A percentile compares a stretch with the other conserved stretches of the same genome.
Evolutionary conservation across 2,113 vertebrate genomes (phyloP).

Genomic region (Sigmodon hispidus): DNA sequence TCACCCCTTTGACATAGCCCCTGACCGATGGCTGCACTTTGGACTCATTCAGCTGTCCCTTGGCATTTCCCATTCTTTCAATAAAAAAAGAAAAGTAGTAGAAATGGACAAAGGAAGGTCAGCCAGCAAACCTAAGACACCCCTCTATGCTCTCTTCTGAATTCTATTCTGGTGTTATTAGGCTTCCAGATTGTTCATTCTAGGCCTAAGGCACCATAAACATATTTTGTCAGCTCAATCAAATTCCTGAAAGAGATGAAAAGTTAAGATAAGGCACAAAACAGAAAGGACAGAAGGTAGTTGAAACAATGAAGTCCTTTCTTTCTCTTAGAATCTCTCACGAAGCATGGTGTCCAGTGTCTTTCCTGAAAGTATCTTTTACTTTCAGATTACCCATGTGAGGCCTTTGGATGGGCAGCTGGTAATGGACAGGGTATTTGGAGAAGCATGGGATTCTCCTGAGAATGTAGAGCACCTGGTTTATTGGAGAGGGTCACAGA

Average conservation of each 20-base stretch:
- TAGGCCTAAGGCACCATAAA: not conserved
- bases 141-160: not conserved
- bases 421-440: not conserved
- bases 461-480: not conserved
- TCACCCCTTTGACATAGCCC: not conserved
- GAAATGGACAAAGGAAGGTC: not conserved
- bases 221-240: not conserved
- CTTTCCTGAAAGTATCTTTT: not conserved
- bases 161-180: not conserved
- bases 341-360: not conserved
- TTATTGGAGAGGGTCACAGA: too few relatives aligned
- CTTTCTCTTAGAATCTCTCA: not conserved
- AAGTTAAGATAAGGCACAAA: not conserved
- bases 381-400: not conserved
- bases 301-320: not conserved
- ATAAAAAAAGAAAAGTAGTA: not conserved
- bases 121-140: not conserved
- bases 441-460: not conserved
- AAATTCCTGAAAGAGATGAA: not conserved
- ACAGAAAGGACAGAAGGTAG: not conserved
- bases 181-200: not conserved
- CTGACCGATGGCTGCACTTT: not conserved
- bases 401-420: not conserved
- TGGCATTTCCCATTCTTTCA: not conserved
- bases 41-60: too few relatives aligned